These are phyloP conservation scores for Melinaea marsaeus DNA, from an alignment of 2,888 invertebrate species.

Conservation along the genomic window DNA sequence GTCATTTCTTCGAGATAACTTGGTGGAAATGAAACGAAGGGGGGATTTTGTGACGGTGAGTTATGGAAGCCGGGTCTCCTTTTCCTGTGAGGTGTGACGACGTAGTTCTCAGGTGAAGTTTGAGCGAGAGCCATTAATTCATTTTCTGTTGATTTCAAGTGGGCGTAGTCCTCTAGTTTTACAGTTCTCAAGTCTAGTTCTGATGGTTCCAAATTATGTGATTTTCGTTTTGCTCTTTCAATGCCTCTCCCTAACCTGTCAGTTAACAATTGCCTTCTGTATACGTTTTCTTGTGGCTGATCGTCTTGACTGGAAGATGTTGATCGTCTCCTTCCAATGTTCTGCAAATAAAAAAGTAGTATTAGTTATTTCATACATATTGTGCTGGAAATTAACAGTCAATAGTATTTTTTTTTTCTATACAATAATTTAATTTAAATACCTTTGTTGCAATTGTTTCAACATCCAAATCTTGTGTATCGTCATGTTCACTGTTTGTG, in stretches of 20 bases:
- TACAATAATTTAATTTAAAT: conserved; percentile 23
- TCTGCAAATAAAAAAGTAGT: conserved; percentile 47
- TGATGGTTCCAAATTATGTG: conserved; percentile 81
- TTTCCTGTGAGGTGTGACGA: conserved; percentile 92
- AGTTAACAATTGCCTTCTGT: conserved; percentile 79
- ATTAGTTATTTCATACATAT: no score
- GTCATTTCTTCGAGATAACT: conserved; percentile 85
- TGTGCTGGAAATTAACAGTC: no score
- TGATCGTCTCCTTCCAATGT: conserved; percentile 70
- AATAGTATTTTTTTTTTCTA: no score
- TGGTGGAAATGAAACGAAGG: conserved; percentile 89
- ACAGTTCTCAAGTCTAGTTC: conserved; percentile 82
- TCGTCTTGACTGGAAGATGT: conserved; percentile 75
- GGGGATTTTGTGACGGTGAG: conserved; percentile 91
- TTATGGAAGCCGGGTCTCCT: conserved; percentile 92
- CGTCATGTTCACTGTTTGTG: conserved; percentile 77
- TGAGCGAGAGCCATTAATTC: conserved; percentile 83
- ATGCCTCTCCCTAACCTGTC: conserved; percentile 80
- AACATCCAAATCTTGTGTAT: conserved; percentile 74
- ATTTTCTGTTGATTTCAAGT: conserved; percentile 82
- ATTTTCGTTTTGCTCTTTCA: conserved; percentile 80
- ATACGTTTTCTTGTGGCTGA: conserved; percentile 73
- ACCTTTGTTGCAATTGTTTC: conserved; percentile 76
- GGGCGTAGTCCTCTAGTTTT: conserved; percentile 82
- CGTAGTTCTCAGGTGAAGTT: conserved; percentile 87